phyloP scores from a whole-genome alignment of 2,888 invertebrate species.

The Thumatha senex region DNA sequence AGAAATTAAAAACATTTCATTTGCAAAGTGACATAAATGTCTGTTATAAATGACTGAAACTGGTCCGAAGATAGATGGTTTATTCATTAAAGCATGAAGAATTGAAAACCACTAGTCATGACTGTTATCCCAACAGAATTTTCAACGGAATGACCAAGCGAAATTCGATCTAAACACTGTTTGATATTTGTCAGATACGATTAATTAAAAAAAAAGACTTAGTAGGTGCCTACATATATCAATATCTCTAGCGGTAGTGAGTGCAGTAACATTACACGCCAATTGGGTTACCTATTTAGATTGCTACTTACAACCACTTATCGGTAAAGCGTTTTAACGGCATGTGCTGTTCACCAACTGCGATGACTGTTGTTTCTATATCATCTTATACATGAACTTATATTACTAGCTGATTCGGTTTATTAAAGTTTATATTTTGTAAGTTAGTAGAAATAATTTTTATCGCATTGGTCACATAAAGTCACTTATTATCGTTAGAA shows the following conservation, averaged over 20 bases:
- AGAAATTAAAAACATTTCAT: no score
- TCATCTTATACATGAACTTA: no score
- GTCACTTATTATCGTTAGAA: no score
- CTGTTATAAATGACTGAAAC: background rate
- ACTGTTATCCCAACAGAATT: background rate
- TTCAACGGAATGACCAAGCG: background rate
- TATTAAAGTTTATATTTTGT: no score
- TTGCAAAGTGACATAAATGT: background rate
- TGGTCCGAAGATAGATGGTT: background rate
- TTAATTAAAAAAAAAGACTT: slow-evolving; percentile 36
- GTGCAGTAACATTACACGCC: slow-evolving; percentile 59
- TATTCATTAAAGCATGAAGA: background rate
- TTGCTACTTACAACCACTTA: slow-evolving; percentile 55
- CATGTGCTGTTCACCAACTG: slow-evolving; percentile 8
- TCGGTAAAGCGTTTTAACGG: slow-evolving; percentile 52
- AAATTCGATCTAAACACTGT: background rate
- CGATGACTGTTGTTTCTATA: slow-evolving; percentile 10
- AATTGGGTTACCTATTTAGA: slow-evolving; percentile 65
- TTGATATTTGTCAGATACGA: background rate
- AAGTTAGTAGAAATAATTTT: no score
- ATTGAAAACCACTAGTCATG: background rate
- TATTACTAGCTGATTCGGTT: no score
- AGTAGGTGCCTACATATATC: no score
- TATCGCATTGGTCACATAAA: no score
- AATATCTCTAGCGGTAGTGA: slow-evolving; percentile 55